Conservation (phyloP, 1,140 invertebrate genomes). For the Melanaphis sacchari region DNA sequence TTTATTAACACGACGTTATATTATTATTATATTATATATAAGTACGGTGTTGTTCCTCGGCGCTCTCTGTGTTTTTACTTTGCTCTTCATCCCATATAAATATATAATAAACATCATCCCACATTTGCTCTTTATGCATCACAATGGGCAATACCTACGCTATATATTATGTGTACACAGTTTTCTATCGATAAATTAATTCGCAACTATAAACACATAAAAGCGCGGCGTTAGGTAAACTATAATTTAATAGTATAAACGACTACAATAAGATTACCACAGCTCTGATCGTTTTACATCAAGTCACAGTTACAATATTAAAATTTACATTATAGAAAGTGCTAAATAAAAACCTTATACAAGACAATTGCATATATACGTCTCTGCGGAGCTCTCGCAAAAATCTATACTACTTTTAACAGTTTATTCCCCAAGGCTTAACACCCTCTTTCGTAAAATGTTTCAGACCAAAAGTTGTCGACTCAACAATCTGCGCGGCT, state of each 20-base stretch:
- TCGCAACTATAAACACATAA: not conserved
- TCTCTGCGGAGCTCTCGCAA: not conserved
- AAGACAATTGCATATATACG: not conserved
- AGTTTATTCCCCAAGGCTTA: constrained; percentile 15
- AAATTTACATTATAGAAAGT: not conserved
- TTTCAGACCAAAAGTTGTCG: constrained; percentile 17
- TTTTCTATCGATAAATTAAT: not conserved
- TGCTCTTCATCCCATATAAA: not conserved
- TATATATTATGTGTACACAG: not conserved
- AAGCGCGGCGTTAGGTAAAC: not conserved
- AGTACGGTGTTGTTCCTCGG: not conserved
- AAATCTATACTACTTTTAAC: constrained; percentile 28
- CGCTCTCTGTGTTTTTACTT: too few relatives aligned
- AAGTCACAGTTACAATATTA: not conserved
- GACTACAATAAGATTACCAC: not conserved
- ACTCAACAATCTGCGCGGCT: constrained; percentile 21
- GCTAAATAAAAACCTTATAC: constrained; percentile 13
- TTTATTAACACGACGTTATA: constrained; percentile 10
- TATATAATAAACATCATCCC: not conserved
- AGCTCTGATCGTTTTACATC: not conserved
- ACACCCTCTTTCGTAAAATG: not conserved
- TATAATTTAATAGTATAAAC: not conserved
- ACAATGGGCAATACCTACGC: not conserved
- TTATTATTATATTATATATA: not conserved
- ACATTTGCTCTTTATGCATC: not conserved